phyloP scores from a whole-genome alignment of 2,113 vertebrate genomes.

The Chitala chitala region DNA sequence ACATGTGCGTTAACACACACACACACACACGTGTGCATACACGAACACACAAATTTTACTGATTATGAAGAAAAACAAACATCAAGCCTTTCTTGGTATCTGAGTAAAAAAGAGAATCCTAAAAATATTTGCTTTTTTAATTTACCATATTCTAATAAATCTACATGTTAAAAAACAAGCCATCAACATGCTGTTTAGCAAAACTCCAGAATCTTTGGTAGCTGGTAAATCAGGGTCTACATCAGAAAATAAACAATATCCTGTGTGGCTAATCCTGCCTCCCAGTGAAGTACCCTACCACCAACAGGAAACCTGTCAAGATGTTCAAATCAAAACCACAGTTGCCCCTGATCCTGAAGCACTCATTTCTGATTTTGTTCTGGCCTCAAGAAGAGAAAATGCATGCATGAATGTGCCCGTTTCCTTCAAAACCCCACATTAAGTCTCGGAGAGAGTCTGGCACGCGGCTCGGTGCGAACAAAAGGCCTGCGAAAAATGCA shows the following conservation, averaged over 20 bases:
- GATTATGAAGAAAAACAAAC: background rate
- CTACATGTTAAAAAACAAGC: background rate
- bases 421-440: background rate
- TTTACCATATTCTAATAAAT: background rate
- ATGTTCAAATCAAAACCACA: background rate
- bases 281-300: background rate
- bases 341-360: background rate
- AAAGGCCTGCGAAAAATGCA: background rate
- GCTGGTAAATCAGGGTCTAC: background rate
- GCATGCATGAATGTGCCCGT: background rate
- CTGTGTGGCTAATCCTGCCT: background rate
- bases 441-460: background rate
- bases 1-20: background rate
- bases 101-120: no score
- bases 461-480: background rate
- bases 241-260: background rate
- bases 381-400: background rate
- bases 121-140: background rate
- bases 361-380: background rate
- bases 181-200: background rate
- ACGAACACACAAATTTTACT: background rate
- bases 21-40: background rate
- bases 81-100: no score
- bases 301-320: background rate
- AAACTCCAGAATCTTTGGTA: background rate